Evolutionary conservation across 2,113 vertebrate genomes (phyloP).

Genomic region (Lonchura striata): DNA sequence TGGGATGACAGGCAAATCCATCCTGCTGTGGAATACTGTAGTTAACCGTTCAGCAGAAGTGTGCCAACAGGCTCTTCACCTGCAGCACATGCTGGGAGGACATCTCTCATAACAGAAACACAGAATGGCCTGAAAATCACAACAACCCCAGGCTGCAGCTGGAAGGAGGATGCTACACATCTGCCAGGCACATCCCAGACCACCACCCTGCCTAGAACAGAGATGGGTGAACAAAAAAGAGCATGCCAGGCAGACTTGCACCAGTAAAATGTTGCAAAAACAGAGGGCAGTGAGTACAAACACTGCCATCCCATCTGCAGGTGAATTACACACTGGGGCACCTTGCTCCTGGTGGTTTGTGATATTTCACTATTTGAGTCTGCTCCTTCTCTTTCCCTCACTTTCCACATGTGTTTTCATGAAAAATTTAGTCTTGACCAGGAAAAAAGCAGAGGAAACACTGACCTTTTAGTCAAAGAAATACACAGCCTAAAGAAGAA

Average conservation of each 20-base stretch:
- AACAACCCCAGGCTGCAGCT: background rate
- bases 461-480: background rate
- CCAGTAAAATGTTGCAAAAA: background rate
- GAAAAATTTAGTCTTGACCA: background rate
- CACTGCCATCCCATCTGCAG: rapidly evolving
- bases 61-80: background rate
- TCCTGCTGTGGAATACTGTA: background rate
- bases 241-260: background rate
- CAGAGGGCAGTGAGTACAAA: background rate
- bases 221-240: rapidly evolving
- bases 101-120: too few species aligned
- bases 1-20: background rate
- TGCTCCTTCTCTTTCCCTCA: background rate
- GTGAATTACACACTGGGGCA: background rate
- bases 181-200: background rate
- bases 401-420: background rate
- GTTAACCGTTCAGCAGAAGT: background rate
- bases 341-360: rapidly evolving
- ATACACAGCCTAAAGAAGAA: background rate
- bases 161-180: background rate
- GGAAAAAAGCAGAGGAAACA: background rate
- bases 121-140: background rate
- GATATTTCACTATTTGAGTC: background rate
- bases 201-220: background rate
- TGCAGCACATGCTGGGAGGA: background rate